phyloP scores from a whole-genome alignment of 2,888 invertebrate genomes.

The Protonemura montana region DNA sequence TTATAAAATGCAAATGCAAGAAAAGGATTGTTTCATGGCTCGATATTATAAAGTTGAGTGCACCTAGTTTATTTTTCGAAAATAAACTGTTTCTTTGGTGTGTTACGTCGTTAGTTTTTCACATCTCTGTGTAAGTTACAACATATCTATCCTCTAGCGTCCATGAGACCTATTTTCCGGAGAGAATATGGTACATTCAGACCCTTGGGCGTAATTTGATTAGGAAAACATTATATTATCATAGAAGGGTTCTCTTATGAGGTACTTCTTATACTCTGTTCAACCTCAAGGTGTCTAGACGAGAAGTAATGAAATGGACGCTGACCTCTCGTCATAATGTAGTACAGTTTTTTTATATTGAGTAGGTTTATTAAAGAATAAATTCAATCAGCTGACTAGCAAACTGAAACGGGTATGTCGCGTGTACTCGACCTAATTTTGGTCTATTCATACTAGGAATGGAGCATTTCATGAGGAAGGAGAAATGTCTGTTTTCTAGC shows the following conservation, averaged over 20 bases:
- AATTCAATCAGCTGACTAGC: background rate
- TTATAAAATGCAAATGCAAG: background rate
- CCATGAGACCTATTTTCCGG: too few relatives aligned
- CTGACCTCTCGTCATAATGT: background rate
- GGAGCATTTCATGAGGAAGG: background rate
- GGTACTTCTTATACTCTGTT: background rate
- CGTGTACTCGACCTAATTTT: background rate
- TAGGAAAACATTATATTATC: background rate
- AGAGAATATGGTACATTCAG: background rate
- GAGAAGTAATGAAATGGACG: background rate
- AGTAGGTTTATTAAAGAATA: too few relatives aligned
- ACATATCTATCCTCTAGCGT: too few relatives aligned
- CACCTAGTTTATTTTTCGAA: background rate
- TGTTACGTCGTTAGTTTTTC: too few relatives aligned
- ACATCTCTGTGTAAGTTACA: too few relatives aligned
- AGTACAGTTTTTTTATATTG: background rate
- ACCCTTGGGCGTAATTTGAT: background rate
- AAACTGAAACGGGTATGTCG: background rate
- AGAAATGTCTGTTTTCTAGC: background rate
- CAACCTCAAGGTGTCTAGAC: background rate
- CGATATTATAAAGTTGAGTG: background rate
- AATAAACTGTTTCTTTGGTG: background rate
- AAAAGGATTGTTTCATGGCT: background rate
- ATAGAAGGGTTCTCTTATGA: background rate
- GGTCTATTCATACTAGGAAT: background rate